phyloP scores from a whole-genome alignment of 2,113 vertebrate genomes.

The Passer montanus region DNA sequence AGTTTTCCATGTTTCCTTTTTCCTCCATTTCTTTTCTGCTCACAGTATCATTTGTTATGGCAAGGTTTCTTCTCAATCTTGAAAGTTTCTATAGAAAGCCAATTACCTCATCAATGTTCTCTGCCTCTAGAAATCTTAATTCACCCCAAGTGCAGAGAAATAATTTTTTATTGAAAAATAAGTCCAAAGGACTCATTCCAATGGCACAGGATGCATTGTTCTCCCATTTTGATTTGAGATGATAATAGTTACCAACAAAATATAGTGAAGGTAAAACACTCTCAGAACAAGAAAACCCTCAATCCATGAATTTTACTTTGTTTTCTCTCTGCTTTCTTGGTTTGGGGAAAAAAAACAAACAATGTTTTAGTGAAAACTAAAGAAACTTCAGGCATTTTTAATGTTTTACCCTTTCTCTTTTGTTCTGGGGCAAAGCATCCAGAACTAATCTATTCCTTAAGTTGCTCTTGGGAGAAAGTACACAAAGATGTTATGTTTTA shows the following conservation, averaged over 20 bases:
- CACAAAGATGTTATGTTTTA: background rate
- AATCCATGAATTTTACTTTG: background rate
- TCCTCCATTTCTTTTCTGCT: background rate
- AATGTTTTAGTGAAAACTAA: background rate
- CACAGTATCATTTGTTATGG: background rate
- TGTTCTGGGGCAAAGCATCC: background rate
- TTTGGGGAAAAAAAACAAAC: background rate
- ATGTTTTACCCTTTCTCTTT: background rate
- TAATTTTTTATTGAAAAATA: conserved; percentile 24
- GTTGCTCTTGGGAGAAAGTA: background rate
- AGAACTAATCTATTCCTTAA: background rate
- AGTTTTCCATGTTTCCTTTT: background rate
- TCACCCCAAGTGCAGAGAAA: conserved; percentile 1
- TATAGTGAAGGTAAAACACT: background rate
- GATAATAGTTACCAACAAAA: conserved; percentile 2
- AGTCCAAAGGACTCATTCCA: conserved; percentile 20
- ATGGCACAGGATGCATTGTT: background rate
- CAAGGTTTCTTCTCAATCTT: background rate
- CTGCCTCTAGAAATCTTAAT: conserved; percentile 55
- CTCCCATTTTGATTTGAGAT: conserved; percentile 26
- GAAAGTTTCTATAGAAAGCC: conserved; percentile 21
- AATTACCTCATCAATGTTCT: background rate
- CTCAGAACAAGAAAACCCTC: background rate
- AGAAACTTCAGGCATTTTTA: conserved; percentile 6
- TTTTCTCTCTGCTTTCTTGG: background rate